phyloP scores from a whole-genome alignment of 1,140 invertebrate genomes.

The Eupeodes corollae region DNA sequence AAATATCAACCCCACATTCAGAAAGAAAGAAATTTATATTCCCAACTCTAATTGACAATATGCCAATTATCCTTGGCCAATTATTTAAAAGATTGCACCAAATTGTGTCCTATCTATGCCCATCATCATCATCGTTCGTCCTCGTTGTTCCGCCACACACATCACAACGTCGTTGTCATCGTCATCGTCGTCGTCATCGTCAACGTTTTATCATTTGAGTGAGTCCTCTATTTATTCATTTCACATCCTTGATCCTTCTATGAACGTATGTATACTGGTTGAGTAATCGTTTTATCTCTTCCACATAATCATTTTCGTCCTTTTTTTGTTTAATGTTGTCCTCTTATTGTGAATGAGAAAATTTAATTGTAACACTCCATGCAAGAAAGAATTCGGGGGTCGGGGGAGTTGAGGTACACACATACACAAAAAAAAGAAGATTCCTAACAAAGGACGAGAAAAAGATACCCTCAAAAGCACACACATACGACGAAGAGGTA shows the following conservation, averaged over 20 bases:
- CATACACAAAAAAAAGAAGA: no score
- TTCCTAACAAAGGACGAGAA: no score
- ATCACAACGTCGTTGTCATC: no score
- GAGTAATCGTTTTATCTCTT: background rate
- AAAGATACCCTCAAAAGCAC: no score
- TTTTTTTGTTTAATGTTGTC: background rate
- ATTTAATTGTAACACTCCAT: background rate
- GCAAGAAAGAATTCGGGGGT: no score
- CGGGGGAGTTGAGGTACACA: no score
- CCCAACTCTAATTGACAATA: slow-evolving; percentile 4
- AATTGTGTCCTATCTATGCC: background rate
- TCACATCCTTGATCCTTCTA: background rate
- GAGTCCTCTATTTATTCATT: background rate
- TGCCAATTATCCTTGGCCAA: slow-evolving; percentile 4
- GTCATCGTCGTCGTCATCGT: no score
- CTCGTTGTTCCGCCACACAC: background rate
- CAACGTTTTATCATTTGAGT: no score
- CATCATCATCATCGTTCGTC: background rate
- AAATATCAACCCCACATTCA: background rate
- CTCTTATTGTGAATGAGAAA: background rate
- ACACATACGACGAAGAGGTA: no score
- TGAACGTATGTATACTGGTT: background rate
- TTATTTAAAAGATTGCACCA: slow-evolving; percentile 2
- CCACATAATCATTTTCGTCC: background rate
- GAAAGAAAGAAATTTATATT: background rate